Evolutionary conservation across 2,797 vertebrate species (phyloP), one percentile per base, ranked within the genome.

Genomic region (Chelmon rostratus): DNA sequence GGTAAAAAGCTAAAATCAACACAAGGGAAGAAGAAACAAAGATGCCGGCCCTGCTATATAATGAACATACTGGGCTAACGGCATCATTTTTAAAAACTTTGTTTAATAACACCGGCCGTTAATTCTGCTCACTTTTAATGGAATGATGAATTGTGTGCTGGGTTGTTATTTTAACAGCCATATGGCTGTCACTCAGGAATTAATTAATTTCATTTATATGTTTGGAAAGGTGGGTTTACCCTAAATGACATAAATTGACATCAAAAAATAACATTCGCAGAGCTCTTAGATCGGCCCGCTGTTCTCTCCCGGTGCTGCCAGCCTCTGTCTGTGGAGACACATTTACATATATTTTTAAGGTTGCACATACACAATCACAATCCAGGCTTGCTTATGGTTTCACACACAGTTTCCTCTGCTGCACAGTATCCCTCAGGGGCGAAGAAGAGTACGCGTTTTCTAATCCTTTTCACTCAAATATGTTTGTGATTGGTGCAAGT

Each of bases 111-210:
- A 85, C 75, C 81, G 90, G 79, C 50, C 57, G 40, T 44, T 38
- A 56, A 79, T 82, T 71, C 31, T 52, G 52, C 76, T 69, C 49
- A 79, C 68, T 68, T 80, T 87, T 90, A 93, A 92, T 90, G 35
- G 58, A 66, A 92, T 91, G 86, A 93, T 91, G 78, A 88, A 93
- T 93, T 68, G 67, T 69, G 46, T 66, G 53, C 40, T 25, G 47
- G 46, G 52, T 76, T 77, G 81, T 90, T 88, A 70, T 89, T 91
- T 70, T 59, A 89, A 68, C 73, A 62, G 83, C 89, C 93, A 93
- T 92, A 89, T 91, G 87, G 83, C 79, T 69, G 69, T 89, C 82
- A 87, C 81, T 88, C 81, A 87, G 82, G 83, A 87, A 86, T 88
- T 73, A 84, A 93, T 92, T 82, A 65, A 73, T 89, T 80, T 79